Conservation (phyloP, 2,888 invertebrate genomes). For the Drosophila nigritarsus region DNA sequence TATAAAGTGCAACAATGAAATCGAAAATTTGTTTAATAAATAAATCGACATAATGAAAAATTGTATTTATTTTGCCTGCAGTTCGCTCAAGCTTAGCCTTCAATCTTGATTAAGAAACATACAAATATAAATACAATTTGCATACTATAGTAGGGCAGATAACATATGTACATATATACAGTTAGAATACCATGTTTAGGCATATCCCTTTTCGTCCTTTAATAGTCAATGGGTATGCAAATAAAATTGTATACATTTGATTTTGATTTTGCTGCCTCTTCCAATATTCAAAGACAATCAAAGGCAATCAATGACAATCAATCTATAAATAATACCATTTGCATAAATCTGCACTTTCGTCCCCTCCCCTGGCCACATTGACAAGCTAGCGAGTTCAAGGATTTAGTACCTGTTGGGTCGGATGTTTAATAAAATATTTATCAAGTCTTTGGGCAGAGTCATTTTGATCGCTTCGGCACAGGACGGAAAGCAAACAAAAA, state of each 20-base stretch:
- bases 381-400: slow-evolving; percentile 51
- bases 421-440: slow-evolving; percentile 70
- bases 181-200: neutral
- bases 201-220: neutral
- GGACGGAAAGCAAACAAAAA: slow-evolving; percentile 20
- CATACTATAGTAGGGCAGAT: neutral
- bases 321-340: slow-evolving; percentile 70
- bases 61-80: neutral
- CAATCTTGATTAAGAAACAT: neutral
- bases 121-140: neutral
- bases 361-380: slow-evolving; percentile 35
- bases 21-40: neutral
- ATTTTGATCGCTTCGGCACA: slow-evolving; percentile 20
- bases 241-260: slow-evolving; percentile 51
- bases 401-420: slow-evolving; percentile 53
- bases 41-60: neutral
- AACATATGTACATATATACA: neutral
- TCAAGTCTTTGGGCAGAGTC: slow-evolving; percentile 21
- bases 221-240: slow-evolving; percentile 1
- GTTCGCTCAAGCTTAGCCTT: too few species aligned
- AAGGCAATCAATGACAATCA: slow-evolving; percentile 65
- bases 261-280: slow-evolving; percentile 37
- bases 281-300: slow-evolving; percentile 28
- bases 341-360: slow-evolving; percentile 65
- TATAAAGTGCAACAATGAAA: neutral